Base-by-base conservation (phyloP, 2,888 invertebrate species). In the Pilophorus perplexus region DNA sequence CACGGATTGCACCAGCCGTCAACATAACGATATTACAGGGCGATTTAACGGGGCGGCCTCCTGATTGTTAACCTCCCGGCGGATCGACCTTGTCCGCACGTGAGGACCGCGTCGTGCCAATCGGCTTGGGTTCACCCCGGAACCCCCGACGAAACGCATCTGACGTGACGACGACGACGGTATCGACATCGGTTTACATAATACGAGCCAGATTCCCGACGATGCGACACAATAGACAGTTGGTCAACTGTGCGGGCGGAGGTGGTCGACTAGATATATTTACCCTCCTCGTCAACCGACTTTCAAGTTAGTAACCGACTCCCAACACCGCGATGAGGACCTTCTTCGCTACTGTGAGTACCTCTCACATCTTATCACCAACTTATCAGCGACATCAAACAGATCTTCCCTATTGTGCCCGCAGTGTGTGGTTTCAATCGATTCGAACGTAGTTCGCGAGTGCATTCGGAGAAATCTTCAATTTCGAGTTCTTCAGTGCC, bases 151-250 rank as follows among this genome's bases (percentile, higher is more conserved):
- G 12, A 33, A 12, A 12, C 33, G 33, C 33, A 12, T 12, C 33
- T 12, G 12, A 33, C 52, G 14, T 25, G 52, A 10, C 52, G 1
- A 28, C 28, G 18, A 2, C 28, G 10, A 2, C 27, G 14, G 28
- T 28, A 52, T 28, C 52, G 52, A 22, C 22, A 46, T 28, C 16
- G 14, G 1, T 25, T 52, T 52, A 52, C 27, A 52, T 52, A 28
- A 52, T 28, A 10, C 3, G 42, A 20, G 10, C 28, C n/a, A 52
- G n/a, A 52, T 52, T 44, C 27, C 20, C 5, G 10, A 52, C 50
- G 52, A 20, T n/a, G 16, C 18, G 55, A 55, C 20, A 55, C 55
- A 55, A 55, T 55, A 38, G 55, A 22, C n/a, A n/a, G n/a, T 55
- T 55, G 55, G 55, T 23, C 55, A 55, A 55, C 37, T 12, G 22